Percentiles rank a stretch among this genome's conserved stretches.
phyloP scores from a whole-genome alignment of 2,888 invertebrate species.

The Epiblema foenella region DNA sequence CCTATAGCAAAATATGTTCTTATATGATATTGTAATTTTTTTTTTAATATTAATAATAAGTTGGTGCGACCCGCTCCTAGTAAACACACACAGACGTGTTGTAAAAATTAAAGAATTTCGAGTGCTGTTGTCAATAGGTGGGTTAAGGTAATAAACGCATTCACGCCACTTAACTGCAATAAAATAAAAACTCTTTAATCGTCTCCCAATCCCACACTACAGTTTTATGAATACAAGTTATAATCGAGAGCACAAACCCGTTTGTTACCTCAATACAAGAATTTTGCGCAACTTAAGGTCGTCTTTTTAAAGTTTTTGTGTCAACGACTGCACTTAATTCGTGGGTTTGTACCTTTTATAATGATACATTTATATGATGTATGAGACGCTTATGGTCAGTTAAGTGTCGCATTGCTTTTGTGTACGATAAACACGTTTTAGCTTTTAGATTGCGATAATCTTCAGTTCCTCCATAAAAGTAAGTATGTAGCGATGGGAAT shows the following conservation, averaged over 20 bases:
- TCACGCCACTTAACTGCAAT: conserved; percentile 38
- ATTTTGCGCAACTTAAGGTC: conserved; percentile 40
- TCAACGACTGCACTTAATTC: conserved; percentile 34
- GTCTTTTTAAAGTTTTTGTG: conserved; percentile 39
- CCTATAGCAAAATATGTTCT: too few relatives aligned
- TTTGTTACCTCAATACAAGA: conserved; percentile 36
- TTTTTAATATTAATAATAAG: too few relatives aligned
- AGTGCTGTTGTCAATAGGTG: conserved; percentile 12
- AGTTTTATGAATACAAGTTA: conserved; percentile 35
- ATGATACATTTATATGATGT: conserved; percentile 27
- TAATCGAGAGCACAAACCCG: conserved; percentile 38
- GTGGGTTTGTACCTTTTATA: conserved; percentile 36
- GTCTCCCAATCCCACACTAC: conserved; percentile 39
- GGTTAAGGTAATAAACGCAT: conserved; percentile 35
- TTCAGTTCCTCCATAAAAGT: background rate
- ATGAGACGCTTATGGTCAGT: conserved; percentile 22
- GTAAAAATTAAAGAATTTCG: conserved; percentile 11
- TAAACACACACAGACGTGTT: background rate
- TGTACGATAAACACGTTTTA: background rate
- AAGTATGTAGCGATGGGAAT: background rate
- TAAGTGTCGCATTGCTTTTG: conserved; percentile 19
- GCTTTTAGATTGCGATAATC: conserved; percentile 16
- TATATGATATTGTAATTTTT: too few relatives aligned
- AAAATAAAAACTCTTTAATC: conserved; percentile 37
- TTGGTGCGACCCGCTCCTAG: too few relatives aligned